Percentiles rank a stretch among this genome's conserved stretches.
These are phyloP conservation scores for Alces alces DNA, from an alignment of 2,113 vertebrate genomes.

Conservation along the genomic window DNA sequence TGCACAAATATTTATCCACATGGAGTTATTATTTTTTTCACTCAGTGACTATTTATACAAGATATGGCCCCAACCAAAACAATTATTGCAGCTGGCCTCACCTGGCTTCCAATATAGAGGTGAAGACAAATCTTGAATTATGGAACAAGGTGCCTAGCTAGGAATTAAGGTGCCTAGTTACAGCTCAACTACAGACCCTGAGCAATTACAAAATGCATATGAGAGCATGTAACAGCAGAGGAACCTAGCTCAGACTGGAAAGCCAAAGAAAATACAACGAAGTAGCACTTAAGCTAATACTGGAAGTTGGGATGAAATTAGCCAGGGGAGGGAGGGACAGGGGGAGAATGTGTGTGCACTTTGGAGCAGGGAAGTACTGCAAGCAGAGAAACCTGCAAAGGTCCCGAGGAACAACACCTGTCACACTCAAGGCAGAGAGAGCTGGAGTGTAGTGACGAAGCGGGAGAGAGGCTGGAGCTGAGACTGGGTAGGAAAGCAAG, in stretches of 20 bases:
- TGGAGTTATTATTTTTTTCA: neutral
- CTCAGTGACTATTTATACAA: neutral
- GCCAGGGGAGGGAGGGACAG: neutral
- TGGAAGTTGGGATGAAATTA: neutral
- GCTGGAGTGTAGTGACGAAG: neutral
- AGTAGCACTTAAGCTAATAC: neutral
- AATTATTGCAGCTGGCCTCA: neutral
- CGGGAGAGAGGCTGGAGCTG: neutral
- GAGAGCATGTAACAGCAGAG: neutral
- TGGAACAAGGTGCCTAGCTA: neutral
- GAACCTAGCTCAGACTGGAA: neutral
- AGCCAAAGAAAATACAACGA: neutral
- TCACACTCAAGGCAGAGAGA: neutral
- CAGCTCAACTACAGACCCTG: neutral
- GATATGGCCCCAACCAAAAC: neutral
- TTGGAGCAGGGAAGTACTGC: neutral
- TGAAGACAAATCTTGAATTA: neutral
- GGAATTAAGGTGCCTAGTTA: neutral
- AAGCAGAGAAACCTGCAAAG: neutral
- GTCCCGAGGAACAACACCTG: neutral
- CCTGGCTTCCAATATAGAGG: neutral
- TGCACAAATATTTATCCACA: neutral
- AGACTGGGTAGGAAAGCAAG: accelerated
- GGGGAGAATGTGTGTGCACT: accelerated
- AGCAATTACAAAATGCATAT: neutral